phyloP scores from a whole-genome alignment of 2,113 vertebrate species.

The Greenwoodochromis staneri region DNA sequence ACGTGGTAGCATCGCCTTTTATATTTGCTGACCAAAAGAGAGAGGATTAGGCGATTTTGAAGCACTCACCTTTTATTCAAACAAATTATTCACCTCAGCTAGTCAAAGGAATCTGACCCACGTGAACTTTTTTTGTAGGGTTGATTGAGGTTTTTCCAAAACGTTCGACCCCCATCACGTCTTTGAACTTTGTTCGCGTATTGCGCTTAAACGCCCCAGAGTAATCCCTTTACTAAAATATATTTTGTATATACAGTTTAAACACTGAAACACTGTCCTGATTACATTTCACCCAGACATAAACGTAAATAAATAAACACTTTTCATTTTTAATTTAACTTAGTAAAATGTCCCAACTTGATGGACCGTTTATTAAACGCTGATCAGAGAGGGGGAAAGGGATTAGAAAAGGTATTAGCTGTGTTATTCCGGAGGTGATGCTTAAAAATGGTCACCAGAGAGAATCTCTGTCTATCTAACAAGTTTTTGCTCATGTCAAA shows the following conservation, averaged over 20 bases:
- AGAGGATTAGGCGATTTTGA: conserved; percentile 49
- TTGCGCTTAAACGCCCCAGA: neutral
- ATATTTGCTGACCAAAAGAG: conserved; percentile 44
- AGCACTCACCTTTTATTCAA: conserved; percentile 61
- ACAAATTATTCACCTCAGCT: conserved; percentile 59
- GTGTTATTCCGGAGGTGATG: neutral
- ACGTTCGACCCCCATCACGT: neutral
- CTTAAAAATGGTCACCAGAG: neutral
- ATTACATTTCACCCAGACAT: neutral
- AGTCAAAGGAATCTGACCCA: conserved; percentile 62
- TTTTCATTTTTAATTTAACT: neutral
- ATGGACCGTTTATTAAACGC: neutral
- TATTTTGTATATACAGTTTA: neutral
- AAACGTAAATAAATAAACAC: neutral
- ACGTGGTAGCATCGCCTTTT: conserved; percentile 19
- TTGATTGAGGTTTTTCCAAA: conserved; percentile 12
- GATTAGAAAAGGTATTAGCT: neutral
- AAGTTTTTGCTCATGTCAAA: neutral
- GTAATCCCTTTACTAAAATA: neutral
- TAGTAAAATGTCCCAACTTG: neutral
- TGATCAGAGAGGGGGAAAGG: neutral
- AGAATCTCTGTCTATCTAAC: neutral
- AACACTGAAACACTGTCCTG: neutral
- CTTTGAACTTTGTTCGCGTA: conserved; percentile 9
- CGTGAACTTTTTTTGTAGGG: conserved; percentile 27